Evolutionary conservation across 2,888 invertebrate species (phyloP).

Genomic region (Caenorhabditis plicata): DNA sequence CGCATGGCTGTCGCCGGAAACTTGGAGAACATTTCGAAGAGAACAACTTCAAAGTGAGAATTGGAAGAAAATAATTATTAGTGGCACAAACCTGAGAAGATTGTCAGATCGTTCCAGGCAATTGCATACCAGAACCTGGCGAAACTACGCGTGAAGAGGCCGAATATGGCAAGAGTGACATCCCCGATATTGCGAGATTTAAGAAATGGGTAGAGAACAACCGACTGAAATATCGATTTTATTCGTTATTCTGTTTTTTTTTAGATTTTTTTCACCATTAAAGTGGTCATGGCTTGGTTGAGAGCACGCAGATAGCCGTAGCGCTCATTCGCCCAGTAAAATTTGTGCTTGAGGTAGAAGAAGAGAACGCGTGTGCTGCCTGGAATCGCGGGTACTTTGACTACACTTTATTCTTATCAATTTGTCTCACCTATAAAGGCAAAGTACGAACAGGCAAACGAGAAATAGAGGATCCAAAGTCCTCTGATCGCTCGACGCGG

Average conservation of each 20-base stretch:
- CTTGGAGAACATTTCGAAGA: constrained; percentile 40
- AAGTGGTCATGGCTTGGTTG: constrained; percentile 31
- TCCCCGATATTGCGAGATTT: constrained; percentile 27
- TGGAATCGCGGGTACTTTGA: too few relatives aligned
- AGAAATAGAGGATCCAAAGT: constrained; percentile 27
- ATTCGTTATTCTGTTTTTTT: background rate
- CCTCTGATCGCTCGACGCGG: constrained; percentile 1
- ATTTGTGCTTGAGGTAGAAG: constrained; percentile 45
- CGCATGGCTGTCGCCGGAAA: constrained; percentile 44
- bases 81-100: too few relatives aligned
- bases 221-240: constrained; percentile 14
- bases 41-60: too few relatives aligned
- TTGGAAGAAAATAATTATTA: too few relatives aligned
- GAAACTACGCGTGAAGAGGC: constrained; percentile 29
- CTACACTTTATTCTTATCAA: too few relatives aligned
- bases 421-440: constrained; percentile 48
- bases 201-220: constrained; percentile 37
- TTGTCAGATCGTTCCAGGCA: constrained; percentile 14
- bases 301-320: constrained; percentile 39
- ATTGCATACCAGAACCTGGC: constrained; percentile 35
- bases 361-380: constrained; percentile 42
- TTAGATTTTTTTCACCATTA: constrained; percentile 12
- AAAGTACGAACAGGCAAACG: constrained; percentile 42
- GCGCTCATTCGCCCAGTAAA: constrained; percentile 38
- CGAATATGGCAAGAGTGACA: constrained; percentile 36